phyloP scores from a whole-genome alignment of 53 echinoderm and acorn worm genomes.

The Luidia sarsii region DNA sequence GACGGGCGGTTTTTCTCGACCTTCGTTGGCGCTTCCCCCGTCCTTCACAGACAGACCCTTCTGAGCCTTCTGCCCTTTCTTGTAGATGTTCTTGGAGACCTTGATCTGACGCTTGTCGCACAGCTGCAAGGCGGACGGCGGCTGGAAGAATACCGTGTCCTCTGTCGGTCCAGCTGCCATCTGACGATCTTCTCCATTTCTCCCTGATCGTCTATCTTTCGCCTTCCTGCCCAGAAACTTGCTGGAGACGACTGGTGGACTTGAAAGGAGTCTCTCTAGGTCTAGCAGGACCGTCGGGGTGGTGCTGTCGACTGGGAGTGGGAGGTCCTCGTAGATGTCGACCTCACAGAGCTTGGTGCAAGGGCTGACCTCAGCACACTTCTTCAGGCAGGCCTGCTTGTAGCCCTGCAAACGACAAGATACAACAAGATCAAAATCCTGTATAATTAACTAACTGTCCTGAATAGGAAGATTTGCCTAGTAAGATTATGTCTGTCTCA shows the following conservation, averaged over 20 bases:
- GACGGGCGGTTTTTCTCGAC: too few species aligned
- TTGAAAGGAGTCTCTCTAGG: slow-evolving; percentile 58
- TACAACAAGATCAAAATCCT: background rate
- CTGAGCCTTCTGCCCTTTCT: background rate
- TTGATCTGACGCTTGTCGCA: slow-evolving; percentile 21
- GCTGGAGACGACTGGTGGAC: slow-evolving; percentile 44
- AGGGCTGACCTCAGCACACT: slow-evolving; percentile 71
- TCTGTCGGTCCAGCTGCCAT: background rate
- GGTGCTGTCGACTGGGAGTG: background rate
- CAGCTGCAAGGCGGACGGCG: background rate
- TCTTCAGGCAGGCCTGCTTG: slow-evolving; percentile 71
- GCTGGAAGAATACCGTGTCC: slow-evolving; percentile 2
- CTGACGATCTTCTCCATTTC: too few species aligned
- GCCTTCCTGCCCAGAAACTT: slow-evolving; percentile 32
- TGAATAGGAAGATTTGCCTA: slow-evolving; percentile 25
- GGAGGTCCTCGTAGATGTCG: slow-evolving; percentile 37
- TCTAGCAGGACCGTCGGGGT: slow-evolving; percentile 40
- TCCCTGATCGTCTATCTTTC: background rate
- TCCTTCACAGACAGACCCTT: background rate
- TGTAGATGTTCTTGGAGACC: slow-evolving; percentile 10
- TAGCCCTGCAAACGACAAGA: slow-evolving; percentile 68
- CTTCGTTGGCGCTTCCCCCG: too few species aligned
- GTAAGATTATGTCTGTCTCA: too few species aligned
- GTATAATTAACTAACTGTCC: background rate
- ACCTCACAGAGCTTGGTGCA: slow-evolving; percentile 93